Percentiles rank a stretch among this genome's conserved stretches.
These are phyloP conservation scores for Urocyon cinereoargenteus DNA, from an alignment of 2,797 vertebrate species.

Conservation along the genomic window DNA sequence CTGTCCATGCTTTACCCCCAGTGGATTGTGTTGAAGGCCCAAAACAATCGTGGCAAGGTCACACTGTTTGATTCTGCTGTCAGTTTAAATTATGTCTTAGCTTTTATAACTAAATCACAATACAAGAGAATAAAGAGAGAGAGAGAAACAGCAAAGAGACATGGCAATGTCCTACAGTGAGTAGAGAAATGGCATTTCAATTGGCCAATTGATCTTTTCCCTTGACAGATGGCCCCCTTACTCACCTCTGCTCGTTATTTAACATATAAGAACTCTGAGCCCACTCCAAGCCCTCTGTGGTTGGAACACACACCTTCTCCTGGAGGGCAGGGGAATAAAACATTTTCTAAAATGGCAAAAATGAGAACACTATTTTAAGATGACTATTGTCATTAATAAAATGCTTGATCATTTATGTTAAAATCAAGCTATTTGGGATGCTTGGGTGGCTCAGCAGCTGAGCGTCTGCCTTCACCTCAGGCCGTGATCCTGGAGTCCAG, in stretches of 20 bases:
- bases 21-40: constrained; percentile 58
- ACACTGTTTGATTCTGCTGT: constrained; percentile 87
- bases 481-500: no score
- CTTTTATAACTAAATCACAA: constrained; percentile 91
- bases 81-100: constrained; percentile 89
- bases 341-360: neutral
- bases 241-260: constrained; percentile 40
- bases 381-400: neutral
- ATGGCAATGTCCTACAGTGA: constrained; percentile 80
- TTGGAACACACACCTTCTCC: neutral
- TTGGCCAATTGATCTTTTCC: constrained; percentile 85
- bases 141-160: constrained; percentile 65
- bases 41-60: constrained; percentile 88
- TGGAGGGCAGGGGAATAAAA: neutral
- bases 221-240: constrained; percentile 41
- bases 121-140: constrained; percentile 78
- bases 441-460: no score
- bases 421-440: neutral
- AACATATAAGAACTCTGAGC: constrained; percentile 17
- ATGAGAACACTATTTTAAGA: neutral
- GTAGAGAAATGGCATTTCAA: constrained; percentile 87
- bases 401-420: neutral
- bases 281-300: neutral
- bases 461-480: no score
- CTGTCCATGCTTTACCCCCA: constrained; percentile 63